Percentiles rank a stretch among this genome's conserved stretches.
Evolutionary conservation across 2,797 vertebrate species (phyloP).

Genomic region (Paratrypauchen microcephalus): DNA sequence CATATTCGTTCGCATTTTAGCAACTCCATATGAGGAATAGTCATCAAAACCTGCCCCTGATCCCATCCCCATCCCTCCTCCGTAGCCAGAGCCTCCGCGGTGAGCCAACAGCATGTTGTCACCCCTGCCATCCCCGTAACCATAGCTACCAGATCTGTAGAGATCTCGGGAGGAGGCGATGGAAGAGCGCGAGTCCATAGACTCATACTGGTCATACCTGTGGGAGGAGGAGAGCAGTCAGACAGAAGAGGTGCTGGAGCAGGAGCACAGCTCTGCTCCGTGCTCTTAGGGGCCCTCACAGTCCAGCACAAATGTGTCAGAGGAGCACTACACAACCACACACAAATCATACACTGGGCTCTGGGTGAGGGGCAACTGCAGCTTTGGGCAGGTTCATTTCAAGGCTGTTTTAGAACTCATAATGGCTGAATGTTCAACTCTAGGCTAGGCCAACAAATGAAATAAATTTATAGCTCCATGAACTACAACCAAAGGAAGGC

Average conservation of each 20-base stretch:
- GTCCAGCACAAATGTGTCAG: conserved; percentile 8
- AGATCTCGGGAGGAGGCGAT: conserved; percentile 88
- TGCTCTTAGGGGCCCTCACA: conserved; percentile 55
- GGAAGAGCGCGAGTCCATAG: conserved; percentile 86
- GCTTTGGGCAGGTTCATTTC: neutral
- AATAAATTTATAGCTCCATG: conserved; percentile 49
- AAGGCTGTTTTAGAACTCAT: neutral
- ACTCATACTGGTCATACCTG: conserved; percentile 94
- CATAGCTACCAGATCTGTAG: conserved; percentile 88
- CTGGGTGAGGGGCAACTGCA: neutral
- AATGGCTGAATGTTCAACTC: neutral
- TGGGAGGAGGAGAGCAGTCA: conserved; percentile 75
- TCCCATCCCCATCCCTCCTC: conserved; percentile 77
- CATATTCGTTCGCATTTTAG: conserved; percentile 83
- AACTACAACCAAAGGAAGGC: conserved; percentile 64
- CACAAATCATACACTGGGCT: neutral
- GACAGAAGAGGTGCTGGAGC: conserved; percentile 70
- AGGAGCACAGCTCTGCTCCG: conserved; percentile 64
- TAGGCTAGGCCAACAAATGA: neutral
- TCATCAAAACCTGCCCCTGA: conserved; percentile 78
- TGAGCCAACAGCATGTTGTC: conserved; percentile 81
- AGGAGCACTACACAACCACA: neutral
- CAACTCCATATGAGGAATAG: conserved; percentile 79
- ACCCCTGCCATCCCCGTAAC: conserved; percentile 84
- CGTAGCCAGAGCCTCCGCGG: conserved; percentile 79